phyloP scores from a whole-genome alignment of 2,888 invertebrate species.

The Calameuta filiformis region DNA sequence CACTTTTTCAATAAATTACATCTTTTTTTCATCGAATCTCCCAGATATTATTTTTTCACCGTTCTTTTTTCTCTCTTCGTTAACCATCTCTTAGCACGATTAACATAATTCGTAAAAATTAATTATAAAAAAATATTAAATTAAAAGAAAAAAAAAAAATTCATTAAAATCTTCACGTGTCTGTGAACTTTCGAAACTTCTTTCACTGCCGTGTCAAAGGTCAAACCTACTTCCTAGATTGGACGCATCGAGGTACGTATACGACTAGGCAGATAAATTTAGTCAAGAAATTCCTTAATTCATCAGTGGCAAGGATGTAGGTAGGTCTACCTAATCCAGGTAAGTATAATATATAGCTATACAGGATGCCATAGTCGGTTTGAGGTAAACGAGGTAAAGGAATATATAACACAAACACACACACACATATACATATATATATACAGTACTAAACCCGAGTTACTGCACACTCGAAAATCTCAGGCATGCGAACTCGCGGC shows the following conservation, averaged over 20 bases:
- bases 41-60: not conserved
- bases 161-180: not conserved
- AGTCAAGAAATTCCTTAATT: not conserved
- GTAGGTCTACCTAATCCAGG: not conserved
- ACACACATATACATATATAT: no score
- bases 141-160: no score
- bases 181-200: not conserved
- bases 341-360: not conserved
- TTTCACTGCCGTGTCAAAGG: not conserved
- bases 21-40: not conserved
- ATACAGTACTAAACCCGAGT: not conserved
- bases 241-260: not conserved
- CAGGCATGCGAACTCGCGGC: slow-evolving; percentile 23
- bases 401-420: not conserved
- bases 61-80: not conserved
- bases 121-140: no score
- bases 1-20: not conserved
- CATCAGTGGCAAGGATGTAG: not conserved
- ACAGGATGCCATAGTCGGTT: not conserved
- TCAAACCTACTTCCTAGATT: not conserved
- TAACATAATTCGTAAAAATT: not conserved
- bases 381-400: not conserved
- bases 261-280: not conserved
- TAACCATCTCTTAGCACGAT: not conserved
- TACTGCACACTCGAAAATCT: not conserved